phyloP scores from a whole-genome alignment of 2,113 vertebrate genomes.

The Tyrannus savana region DNA sequence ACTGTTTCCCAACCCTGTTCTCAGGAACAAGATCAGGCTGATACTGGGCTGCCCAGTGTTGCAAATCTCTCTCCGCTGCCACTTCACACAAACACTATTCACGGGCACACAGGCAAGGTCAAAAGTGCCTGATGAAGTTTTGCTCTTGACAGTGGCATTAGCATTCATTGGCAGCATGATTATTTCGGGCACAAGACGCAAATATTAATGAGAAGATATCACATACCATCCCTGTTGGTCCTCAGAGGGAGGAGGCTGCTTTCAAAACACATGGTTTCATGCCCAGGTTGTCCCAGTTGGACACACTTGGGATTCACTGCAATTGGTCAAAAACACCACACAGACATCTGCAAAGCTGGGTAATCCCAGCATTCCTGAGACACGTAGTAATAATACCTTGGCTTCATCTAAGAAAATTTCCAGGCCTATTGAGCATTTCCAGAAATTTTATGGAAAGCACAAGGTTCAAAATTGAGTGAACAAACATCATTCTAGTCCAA shows the following conservation, averaged over 20 bases:
- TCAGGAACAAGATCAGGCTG: background rate
- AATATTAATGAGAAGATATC: background rate
- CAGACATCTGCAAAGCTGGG: conserved; percentile 7
- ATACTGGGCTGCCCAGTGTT: background rate
- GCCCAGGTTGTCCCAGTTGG: background rate
- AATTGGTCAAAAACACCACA: background rate
- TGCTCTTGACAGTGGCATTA: background rate
- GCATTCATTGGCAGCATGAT: background rate
- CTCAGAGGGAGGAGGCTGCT: conserved; percentile 6
- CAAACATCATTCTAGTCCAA: background rate
- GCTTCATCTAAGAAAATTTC: conserved; percentile 18
- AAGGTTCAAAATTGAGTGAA: background rate
- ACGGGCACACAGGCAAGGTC: background rate
- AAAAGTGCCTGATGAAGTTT: background rate
- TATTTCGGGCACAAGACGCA: background rate
- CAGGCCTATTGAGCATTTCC: background rate
- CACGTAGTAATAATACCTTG: background rate
- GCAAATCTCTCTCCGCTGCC: background rate
- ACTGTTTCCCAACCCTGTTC: background rate
- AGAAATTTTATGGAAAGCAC: conserved; percentile 5
- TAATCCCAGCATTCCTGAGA: conserved; percentile 56
- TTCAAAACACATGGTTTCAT: background rate
- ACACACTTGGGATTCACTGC: conserved; percentile 41
- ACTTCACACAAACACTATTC: background rate
- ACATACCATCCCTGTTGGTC: background rate